Conservation (phyloP, 1,140 invertebrate genomes). For the Yoshiicerus persimilis region DNA sequence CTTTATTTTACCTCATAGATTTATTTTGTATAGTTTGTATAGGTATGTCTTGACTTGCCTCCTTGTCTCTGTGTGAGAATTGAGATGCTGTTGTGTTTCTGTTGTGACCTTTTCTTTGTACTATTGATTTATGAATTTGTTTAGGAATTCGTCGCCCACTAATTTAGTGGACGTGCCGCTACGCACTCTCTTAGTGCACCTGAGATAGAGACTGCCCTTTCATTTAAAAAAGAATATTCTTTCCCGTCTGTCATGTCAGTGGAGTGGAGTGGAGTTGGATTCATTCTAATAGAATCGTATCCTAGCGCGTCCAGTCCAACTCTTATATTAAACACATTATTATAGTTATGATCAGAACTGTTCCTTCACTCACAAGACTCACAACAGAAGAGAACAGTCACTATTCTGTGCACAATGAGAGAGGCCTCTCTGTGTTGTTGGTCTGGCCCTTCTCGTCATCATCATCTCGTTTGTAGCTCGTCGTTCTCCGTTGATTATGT, state of each 20-base stretch:
- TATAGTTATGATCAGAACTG: neutral
- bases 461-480: slow-evolving; percentile 39
- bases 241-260: neutral
- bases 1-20: too few relatives aligned
- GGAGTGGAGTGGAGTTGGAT: too few relatives aligned
- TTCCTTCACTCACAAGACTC: neutral
- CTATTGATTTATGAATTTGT: slow-evolving; percentile 49
- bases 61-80: slow-evolving; percentile 11
- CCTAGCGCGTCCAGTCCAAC: neutral
- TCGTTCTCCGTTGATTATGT: slow-evolving; percentile 38
- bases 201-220: slow-evolving; percentile 5
- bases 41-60: neutral
- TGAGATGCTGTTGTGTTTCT: slow-evolving; percentile 32
- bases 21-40: too few relatives aligned
- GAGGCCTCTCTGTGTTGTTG: neutral
- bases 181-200: slow-evolving; percentile 37
- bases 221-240: neutral
- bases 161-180: slow-evolving; percentile 49
- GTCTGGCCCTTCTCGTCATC: slow-evolving; percentile 11
- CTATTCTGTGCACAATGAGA: neutral
- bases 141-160: slow-evolving; percentile 50
- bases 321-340: neutral
- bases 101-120: slow-evolving; percentile 45
- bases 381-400: too few relatives aligned
- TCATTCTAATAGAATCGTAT: neutral